Evolutionary conservation across 2,797 vertebrate species (phyloP).

Genomic region (Thalassophryne amazonica): DNA sequence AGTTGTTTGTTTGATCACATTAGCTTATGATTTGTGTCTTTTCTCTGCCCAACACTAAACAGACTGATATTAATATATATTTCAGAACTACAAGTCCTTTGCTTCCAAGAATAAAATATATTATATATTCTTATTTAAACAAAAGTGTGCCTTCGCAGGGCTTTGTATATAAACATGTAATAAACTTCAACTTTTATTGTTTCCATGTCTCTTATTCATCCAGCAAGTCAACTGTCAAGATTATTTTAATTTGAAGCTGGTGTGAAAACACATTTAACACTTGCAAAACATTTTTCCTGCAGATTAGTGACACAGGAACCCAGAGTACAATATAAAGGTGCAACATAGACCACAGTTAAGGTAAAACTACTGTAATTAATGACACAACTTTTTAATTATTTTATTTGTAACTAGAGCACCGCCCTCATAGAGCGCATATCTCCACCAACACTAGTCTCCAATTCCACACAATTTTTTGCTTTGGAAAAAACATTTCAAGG

Average conservation of each 20-base stretch:
- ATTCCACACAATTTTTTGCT: too few species aligned
- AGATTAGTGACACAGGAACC: too few species aligned
- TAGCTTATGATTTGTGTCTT: conserved; percentile 22
- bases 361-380: too few species aligned
- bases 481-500: too few species aligned
- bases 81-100: conserved; percentile 68
- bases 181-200: conserved; percentile 82
- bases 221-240: not conserved
- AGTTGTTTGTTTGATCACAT: conserved; percentile 32
- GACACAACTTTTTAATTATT: too few species aligned
- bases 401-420: too few species aligned
- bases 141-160: conserved; percentile 83
- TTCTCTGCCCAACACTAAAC: conserved; percentile 53
- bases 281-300: too few species aligned
- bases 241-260: not conserved
- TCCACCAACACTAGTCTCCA: too few species aligned
- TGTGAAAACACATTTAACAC: not conserved
- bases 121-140: conserved; percentile 85
- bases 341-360: too few species aligned
- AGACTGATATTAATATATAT: conserved; percentile 78
- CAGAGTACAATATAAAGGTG: too few species aligned
- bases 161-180: conserved; percentile 85
- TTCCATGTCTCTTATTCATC: conserved; percentile 31
- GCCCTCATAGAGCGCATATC: too few species aligned
- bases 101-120: conserved; percentile 66